Percentiles rank a stretch among this genome's conserved stretches.
phyloP scores from a whole-genome alignment of 1,140 invertebrate genomes.

The Diuraphis noxia region DNA sequence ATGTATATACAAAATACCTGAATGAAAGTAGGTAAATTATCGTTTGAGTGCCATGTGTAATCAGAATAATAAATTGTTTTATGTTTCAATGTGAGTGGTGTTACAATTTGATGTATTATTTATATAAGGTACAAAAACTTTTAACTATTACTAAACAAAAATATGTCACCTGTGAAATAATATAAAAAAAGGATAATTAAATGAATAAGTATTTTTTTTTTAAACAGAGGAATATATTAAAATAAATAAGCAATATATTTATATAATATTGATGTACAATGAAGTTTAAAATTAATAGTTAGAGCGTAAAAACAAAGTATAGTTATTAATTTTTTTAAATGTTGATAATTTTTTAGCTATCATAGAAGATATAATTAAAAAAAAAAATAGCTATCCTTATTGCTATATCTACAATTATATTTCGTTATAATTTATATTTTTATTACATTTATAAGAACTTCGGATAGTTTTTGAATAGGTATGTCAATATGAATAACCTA shows the following conservation, averaged over 20 bases:
- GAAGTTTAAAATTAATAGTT: neutral
- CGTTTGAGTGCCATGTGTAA: neutral
- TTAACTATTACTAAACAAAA: neutral
- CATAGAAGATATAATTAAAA: too few species aligned
- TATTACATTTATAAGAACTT: too few species aligned
- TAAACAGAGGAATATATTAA: neutral
- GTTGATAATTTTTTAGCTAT: too few species aligned
- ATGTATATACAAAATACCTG: neutral
- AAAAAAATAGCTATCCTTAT: too few species aligned
- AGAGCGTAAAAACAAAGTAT: neutral
- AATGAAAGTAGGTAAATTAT: neutral
- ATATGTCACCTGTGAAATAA: neutral
- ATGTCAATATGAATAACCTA: neutral
- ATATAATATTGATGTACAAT: neutral
- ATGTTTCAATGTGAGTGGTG: neutral
- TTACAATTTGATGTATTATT: neutral
- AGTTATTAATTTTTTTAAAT: too few species aligned
- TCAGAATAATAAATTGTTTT: neutral
- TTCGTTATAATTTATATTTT: neutral
- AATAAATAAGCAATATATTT: neutral
- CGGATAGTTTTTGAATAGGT: neutral
- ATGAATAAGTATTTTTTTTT: neutral
- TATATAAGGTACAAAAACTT: neutral
- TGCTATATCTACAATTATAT: too few species aligned
- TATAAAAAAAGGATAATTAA: neutral